phyloP scores from a whole-genome alignment of 2,888 invertebrate species.

The Gibbula magus region DNA sequence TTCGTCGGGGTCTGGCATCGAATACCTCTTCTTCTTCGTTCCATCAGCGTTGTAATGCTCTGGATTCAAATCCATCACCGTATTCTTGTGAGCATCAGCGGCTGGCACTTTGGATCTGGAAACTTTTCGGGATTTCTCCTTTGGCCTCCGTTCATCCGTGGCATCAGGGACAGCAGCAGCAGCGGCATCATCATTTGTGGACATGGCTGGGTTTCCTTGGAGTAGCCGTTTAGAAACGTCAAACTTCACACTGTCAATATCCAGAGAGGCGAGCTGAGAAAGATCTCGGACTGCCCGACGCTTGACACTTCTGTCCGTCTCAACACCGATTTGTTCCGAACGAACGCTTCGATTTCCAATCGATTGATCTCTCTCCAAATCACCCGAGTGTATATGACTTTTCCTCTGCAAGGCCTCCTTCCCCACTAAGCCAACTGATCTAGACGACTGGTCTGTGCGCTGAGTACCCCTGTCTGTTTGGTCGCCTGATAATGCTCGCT shows the following conservation, averaged over 20 bases:
- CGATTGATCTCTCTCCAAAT: too few relatives aligned
- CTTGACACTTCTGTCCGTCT: neutral
- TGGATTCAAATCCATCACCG: slow-evolving; percentile 42
- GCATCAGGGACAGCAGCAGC: neutral
- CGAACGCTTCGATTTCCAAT: too few relatives aligned
- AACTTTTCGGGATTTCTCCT: neutral
- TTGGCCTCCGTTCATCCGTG: neutral
- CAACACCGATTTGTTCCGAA: neutral
- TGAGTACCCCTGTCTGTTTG: too few relatives aligned
- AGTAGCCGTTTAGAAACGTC: slow-evolving; percentile 35
- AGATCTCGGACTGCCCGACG: slow-evolving; percentile 4
- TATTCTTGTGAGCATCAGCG: slow-evolving; percentile 1
- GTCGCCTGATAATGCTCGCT: too few relatives aligned
- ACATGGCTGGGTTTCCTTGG: too few relatives aligned
- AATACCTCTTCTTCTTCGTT: slow-evolving; percentile 54
- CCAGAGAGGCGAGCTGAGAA: slow-evolving; percentile 8
- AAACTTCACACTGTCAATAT: slow-evolving; percentile 22
- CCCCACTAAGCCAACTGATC: too few relatives aligned
- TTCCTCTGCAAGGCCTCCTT: too few relatives aligned
- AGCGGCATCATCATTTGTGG: neutral
- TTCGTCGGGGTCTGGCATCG: slow-evolving; percentile 52
- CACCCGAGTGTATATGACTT: too few relatives aligned
- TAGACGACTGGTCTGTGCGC: too few relatives aligned
- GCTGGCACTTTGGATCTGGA: neutral
- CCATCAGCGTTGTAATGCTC: slow-evolving; percentile 63